Evolutionary conservation across 2,113 vertebrate genomes (phyloP).

Genomic region (Mobula hypostoma): DNA sequence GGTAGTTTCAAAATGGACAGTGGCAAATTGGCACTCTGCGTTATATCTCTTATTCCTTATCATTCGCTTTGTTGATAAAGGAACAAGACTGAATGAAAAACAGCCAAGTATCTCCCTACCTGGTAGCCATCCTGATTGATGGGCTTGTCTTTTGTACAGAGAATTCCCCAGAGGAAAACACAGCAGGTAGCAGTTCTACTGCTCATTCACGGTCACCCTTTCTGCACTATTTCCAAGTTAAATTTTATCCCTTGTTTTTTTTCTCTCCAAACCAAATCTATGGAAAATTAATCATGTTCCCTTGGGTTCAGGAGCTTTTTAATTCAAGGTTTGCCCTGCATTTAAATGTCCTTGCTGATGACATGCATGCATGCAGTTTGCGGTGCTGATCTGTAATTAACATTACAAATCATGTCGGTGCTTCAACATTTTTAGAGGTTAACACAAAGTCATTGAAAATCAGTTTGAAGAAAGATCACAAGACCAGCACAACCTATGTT

Average conservation of each 20-base stretch:
- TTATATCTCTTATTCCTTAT: neutral
- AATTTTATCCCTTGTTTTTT: neutral
- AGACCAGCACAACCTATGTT: neutral
- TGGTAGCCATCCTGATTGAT: no score
- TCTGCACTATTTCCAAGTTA: neutral
- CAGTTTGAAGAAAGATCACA: neutral
- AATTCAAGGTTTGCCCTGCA: neutral
- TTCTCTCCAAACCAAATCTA: neutral
- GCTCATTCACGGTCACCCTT: neutral
- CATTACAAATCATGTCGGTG: neutral
- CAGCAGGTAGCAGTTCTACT: no score
- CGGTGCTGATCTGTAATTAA: neutral
- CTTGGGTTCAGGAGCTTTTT: neutral
- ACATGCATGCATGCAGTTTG: neutral
- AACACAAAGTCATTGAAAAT: neutral
- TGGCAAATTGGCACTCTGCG: neutral
- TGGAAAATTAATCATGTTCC: neutral
- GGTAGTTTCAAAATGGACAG: neutral
- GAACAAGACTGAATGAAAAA: neutral
- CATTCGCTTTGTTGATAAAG: neutral
- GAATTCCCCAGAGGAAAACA: no score
- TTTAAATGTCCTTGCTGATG: neutral
- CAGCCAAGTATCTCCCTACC: neutral
- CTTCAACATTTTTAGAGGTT: neutral
- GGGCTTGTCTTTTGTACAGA: no score